Percentiles rank a stretch among this genome's conserved stretches.
Evolutionary conservation across 2,888 invertebrate species (phyloP).

Genomic region (Tricholauxania praeusta): DNA sequence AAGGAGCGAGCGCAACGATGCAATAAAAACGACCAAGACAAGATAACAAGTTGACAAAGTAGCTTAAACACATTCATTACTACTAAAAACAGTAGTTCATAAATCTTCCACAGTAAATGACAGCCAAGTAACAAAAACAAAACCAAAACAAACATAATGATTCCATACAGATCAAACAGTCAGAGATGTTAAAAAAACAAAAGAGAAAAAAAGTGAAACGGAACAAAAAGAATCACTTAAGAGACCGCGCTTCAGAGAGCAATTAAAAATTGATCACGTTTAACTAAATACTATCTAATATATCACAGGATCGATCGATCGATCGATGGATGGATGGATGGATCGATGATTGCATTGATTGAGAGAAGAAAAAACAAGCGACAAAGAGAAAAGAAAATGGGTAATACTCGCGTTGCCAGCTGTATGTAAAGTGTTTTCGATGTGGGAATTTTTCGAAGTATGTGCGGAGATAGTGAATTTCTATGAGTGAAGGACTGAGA

Average conservation of each 20-base stretch:
- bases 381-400: not conserved
- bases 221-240: slow-evolving; percentile 6
- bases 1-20: no score
- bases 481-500: no score
- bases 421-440: no score
- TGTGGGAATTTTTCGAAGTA: no score
- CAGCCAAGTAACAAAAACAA: slow-evolving; percentile 1
- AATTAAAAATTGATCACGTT: slow-evolving; percentile 67
- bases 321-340: not conserved
- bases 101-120: slow-evolving; percentile 29
- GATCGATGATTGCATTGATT: not conserved
- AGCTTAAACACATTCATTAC: slow-evolving; percentile 31
- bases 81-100: slow-evolving; percentile 18
- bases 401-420: not conserved
- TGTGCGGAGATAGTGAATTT: no score
- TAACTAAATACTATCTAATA: slow-evolving; percentile 43
- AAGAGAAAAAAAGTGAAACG: no score
- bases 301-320: slow-evolving; percentile 27
- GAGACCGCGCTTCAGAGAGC: slow-evolving; percentile 49
- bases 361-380: not conserved
- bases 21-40: not conserved
- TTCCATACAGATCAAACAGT: slow-evolving; percentile 10
- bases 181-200: not conserved
- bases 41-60: slow-evolving; percentile 15
- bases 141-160: slow-evolving; percentile 10